Evolutionary conservation across 2,113 vertebrate species (phyloP).

Genomic region (Megaceryle maxima): DNA sequence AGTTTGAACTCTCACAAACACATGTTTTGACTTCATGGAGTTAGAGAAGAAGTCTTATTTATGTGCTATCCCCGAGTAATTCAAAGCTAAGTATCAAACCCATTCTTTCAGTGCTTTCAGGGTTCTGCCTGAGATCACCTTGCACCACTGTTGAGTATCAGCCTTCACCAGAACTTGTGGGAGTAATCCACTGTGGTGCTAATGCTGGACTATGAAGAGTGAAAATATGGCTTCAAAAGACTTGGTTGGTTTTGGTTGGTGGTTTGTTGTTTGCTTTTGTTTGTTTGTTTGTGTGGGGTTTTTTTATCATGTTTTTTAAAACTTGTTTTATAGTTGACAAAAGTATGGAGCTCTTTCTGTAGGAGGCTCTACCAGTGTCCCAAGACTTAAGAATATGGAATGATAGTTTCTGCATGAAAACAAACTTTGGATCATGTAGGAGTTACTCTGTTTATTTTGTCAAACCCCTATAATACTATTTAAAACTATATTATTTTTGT

Average conservation of each 20-base stretch:
- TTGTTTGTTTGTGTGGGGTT: no score
- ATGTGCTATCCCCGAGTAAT: background rate
- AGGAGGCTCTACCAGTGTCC: background rate
- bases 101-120: background rate
- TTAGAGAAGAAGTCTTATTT: background rate
- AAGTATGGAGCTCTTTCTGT: background rate
- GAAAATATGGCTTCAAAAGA: background rate
- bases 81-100: background rate
- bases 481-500: background rate
- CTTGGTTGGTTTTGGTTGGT: background rate
- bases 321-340: background rate
- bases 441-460: background rate
- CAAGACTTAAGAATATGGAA: background rate
- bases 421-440: background rate
- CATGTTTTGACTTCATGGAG: background rate
- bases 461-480: background rate
- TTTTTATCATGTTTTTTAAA: background rate
- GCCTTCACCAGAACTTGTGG: background rate
- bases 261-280: no score
- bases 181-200: background rate
- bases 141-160: background rate
- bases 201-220: background rate
- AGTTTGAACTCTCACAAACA: accelerated
- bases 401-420: background rate
- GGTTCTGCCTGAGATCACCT: background rate